Evolutionary conservation across 2,113 vertebrate genomes (phyloP).

Genomic region (Callipepla californica): DNA sequence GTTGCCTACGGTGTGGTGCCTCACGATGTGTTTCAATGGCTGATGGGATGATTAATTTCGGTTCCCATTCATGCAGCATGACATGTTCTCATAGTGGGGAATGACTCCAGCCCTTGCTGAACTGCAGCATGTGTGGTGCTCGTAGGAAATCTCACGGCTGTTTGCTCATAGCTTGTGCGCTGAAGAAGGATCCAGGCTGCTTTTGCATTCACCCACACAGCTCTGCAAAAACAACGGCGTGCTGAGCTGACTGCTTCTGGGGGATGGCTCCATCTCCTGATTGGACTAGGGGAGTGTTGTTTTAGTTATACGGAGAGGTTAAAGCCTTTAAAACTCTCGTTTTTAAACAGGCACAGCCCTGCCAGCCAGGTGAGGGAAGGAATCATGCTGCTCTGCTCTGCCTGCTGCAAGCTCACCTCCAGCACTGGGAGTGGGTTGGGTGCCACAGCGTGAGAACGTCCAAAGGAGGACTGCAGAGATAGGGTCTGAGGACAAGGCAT

Average conservation of each 20-base stretch:
- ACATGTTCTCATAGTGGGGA: background rate
- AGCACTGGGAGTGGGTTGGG: background rate
- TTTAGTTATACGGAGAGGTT: background rate
- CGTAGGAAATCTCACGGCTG: slow-evolving; percentile 11
- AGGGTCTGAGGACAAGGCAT: background rate
- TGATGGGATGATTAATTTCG: slow-evolving; percentile 47
- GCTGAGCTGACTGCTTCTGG: background rate
- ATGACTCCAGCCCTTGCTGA: slow-evolving; percentile 15
- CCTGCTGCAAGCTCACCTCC: background rate
- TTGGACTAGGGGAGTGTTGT: background rate
- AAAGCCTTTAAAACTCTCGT: background rate
- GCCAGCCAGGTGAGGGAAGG: background rate
- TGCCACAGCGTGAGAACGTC: background rate
- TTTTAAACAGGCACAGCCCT: background rate
- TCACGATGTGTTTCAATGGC: background rate
- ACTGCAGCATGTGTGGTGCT: background rate
- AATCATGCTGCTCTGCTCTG: background rate
- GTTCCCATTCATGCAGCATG: slow-evolving; percentile 56
- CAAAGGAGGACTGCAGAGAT: background rate
- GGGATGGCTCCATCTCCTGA: background rate
- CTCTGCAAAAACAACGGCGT: background rate
- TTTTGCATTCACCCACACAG: background rate
- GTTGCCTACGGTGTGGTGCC: slow-evolving; percentile 16
- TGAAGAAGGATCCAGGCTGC: background rate
- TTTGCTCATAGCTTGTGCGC: background rate